Evolutionary conservation across 1,140 invertebrate genomes (phyloP).

Genomic region (Arctopsyche grandis): DNA sequence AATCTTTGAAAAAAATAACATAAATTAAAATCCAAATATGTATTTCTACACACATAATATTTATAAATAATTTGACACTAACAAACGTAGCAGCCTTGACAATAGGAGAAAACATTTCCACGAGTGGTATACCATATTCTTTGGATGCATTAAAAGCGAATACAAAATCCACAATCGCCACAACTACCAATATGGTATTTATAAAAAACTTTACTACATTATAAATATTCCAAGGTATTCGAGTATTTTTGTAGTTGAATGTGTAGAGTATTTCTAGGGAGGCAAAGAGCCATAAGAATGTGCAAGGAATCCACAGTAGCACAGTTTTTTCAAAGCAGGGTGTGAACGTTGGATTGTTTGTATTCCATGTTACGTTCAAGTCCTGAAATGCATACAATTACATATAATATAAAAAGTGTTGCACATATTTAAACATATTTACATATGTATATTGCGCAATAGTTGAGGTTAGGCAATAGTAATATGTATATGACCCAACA

Average conservation of each 20-base stretch:
- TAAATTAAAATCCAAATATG: background rate
- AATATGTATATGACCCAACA: background rate
- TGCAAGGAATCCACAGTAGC: slow-evolving; percentile 86
- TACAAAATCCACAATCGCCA: background rate
- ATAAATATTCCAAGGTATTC: slow-evolving; percentile 84
- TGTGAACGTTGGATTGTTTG: slow-evolving; percentile 84
- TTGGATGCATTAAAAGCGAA: background rate
- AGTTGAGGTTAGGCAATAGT: background rate
- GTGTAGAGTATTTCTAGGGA: slow-evolving; percentile 84
- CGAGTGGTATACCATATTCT: background rate
- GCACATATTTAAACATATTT: background rate
- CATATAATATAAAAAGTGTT: background rate
- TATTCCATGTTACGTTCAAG: slow-evolving; percentile 79
- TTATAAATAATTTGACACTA: slow-evolving; percentile 48
- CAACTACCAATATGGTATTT: slow-evolving; percentile 54
- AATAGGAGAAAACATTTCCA: slow-evolving; percentile 76
- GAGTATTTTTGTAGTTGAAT: slow-evolving; percentile 76
- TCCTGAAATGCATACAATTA: slow-evolving; percentile 70
- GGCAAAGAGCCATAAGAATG: slow-evolving; percentile 83
- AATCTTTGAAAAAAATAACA: slow-evolving; percentile 71
- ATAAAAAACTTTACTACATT: slow-evolving; percentile 83
- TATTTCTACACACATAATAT: background rate
- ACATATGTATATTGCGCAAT: background rate
- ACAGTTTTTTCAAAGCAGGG: slow-evolving; percentile 90
- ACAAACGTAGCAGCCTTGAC: slow-evolving; percentile 83